Conservation (phyloP, 2,797 vertebrate genomes). For the Cyprinodon diabolis region DNA sequence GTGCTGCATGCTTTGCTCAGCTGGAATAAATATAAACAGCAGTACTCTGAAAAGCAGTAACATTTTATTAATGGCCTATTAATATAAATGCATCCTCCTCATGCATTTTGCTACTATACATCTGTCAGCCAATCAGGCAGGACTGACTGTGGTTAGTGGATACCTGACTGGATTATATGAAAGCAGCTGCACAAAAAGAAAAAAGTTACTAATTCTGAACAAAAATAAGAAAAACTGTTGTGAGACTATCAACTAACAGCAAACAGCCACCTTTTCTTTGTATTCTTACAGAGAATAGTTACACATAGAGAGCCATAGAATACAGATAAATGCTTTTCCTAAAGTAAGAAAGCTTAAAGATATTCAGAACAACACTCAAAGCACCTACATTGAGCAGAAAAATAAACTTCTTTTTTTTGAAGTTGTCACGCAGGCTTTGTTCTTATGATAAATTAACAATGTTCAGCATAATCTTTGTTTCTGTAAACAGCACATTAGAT, state of each 20-base stretch:
- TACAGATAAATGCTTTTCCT: not conserved
- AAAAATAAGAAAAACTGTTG: not conserved
- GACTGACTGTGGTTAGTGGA: too few species aligned
- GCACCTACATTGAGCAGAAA: too few species aligned
- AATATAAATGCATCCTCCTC: not conserved
- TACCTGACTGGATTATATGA: not conserved
- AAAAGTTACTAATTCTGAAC: too few species aligned
- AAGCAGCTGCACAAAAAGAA: not conserved
- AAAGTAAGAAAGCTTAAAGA: not conserved
- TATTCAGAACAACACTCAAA: not conserved
- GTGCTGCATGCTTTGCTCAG: too few species aligned
- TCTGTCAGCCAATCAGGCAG: not conserved
- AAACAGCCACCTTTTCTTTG: not conserved
- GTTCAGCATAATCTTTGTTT: too few species aligned
- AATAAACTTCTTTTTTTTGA: too few species aligned
- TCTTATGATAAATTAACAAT: not conserved
- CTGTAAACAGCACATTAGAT: too few species aligned
- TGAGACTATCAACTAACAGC: not conserved
- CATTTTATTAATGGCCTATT: not conserved
- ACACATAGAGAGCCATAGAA: not conserved
- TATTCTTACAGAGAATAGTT: not conserved
- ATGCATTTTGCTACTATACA: not conserved
- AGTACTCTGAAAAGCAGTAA: not conserved
- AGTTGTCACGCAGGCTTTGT: not conserved
- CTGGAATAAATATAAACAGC: not conserved